A percentile compares a stretch with the other conserved stretches of the same genome.
Conservation (phyloP, 2,888 invertebrate genomes). For the Ceriagrion tenellum region DNA sequence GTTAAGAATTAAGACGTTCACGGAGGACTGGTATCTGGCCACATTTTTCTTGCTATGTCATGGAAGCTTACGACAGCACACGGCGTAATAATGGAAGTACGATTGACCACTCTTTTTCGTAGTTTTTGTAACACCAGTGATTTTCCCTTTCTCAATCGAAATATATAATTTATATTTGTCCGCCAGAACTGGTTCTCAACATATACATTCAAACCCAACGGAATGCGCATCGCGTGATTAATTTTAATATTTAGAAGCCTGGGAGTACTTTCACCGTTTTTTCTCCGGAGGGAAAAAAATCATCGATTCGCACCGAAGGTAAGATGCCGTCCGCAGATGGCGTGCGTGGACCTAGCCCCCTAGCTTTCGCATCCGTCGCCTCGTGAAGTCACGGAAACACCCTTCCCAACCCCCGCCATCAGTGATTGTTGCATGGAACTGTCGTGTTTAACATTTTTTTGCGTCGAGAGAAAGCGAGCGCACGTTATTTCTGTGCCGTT, state of each 20-base stretch:
- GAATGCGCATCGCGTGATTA: too few relatives aligned
- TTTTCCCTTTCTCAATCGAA: too few relatives aligned
- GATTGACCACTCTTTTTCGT: too few relatives aligned
- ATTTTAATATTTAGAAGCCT: neutral
- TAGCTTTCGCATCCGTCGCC: neutral
- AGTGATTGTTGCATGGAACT: neutral
- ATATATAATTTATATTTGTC: too few relatives aligned
- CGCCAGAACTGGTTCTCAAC: too few relatives aligned
- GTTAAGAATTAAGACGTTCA: too few relatives aligned
- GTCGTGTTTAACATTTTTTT: neutral
- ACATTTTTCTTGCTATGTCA: too few relatives aligned
- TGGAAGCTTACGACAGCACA: too few relatives aligned
- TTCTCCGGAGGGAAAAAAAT: neutral
- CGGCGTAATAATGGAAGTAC: too few relatives aligned
- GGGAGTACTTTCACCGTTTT: neutral
- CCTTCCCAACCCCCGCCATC: neutral
- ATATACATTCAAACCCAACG: too few relatives aligned
- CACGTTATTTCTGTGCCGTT: neutral
- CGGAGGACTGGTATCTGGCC: too few relatives aligned
- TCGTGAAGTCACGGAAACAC: neutral
- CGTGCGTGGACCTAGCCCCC: neutral
- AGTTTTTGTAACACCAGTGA: too few relatives aligned
- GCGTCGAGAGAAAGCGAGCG: neutral
- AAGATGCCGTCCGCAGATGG: neutral
- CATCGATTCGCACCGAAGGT: neutral